Evolutionary conservation across 2,797 vertebrate genomes (phyloP).

Genomic region (Syngnathus acus): DNA sequence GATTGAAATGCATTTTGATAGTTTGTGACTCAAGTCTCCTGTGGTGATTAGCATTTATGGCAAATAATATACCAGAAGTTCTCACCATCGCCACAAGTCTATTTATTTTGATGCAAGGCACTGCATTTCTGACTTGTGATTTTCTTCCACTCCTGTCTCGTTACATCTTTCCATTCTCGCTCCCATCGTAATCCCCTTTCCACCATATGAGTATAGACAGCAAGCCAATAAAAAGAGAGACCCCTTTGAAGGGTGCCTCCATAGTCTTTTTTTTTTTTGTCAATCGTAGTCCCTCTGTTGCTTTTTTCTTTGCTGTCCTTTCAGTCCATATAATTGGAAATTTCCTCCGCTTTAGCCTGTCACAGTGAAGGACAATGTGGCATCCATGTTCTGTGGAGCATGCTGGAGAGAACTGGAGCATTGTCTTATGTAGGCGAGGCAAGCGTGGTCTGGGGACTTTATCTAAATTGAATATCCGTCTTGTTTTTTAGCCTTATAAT

Average conservation of each 20-base stretch:
- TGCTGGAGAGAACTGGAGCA: constrained; percentile 64
- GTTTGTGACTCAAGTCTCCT: neutral
- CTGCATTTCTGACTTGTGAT: neutral
- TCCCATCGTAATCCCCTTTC: constrained; percentile 25
- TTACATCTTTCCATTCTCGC: constrained; percentile 13
- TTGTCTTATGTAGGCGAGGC: constrained; percentile 67
- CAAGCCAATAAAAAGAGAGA: constrained; percentile 38
- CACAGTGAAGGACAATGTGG: constrained; percentile 59
- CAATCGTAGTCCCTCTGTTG: constrained; percentile 20
- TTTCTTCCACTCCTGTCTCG: constrained; percentile 2
- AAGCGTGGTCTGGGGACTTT: constrained; percentile 61
- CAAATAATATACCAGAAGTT: constrained; percentile 14
- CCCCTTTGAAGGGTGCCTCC: constrained; percentile 34
- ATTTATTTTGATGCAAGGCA: neutral
- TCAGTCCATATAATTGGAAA: constrained; percentile 71
- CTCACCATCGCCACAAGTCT: neutral
- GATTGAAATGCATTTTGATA: neutral
- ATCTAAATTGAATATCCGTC: constrained; percentile 80
- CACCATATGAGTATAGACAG: constrained; percentile 41
- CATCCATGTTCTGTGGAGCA: constrained; percentile 69
- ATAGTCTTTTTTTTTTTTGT: constrained; percentile 28
- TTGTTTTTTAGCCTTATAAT: constrained; percentile 71
- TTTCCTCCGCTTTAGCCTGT: constrained; percentile 63
- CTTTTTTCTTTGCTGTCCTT: constrained; percentile 57
- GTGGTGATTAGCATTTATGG: neutral